Percentiles rank a stretch among this genome's conserved stretches.
These are phyloP conservation scores for Falcunculus frontatus DNA, from an alignment of 2,113 vertebrate species.

Conservation along the genomic window DNA sequence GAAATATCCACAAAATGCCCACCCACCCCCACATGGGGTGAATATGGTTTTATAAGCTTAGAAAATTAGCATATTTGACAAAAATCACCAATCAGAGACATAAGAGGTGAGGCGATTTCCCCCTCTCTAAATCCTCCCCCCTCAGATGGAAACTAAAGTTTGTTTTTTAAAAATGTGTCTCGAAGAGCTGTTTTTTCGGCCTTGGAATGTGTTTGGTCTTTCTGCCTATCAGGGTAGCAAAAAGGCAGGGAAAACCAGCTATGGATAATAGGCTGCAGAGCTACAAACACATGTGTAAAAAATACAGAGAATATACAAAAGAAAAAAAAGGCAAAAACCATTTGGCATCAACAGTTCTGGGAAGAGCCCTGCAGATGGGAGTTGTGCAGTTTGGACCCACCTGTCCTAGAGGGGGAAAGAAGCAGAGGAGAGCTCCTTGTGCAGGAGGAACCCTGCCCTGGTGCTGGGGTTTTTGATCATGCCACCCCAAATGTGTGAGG, in stretches of 20 bases:
- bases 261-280: too few species aligned
- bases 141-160: neutral
- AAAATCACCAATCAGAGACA: neutral
- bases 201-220: neutral
- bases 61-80: neutral
- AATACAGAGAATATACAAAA: too few species aligned
- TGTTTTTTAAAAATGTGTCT: neutral
- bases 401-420: neutral
- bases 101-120: neutral
- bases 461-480: neutral
- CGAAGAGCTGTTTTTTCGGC: neutral
- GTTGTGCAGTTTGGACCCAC: accelerated
- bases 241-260: neutral
- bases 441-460: neutral
- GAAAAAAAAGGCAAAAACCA: too few species aligned
- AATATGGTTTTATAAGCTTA: neutral
- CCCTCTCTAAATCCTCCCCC: neutral
- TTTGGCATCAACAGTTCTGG: neutral
- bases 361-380: neutral
- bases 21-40: accelerated
- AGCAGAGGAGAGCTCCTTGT: neutral
- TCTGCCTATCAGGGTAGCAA: neutral
- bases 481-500: neutral
- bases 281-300: neutral
- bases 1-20: neutral